Base-by-base conservation (phyloP, 2,113 vertebrate genomes). In the Centropristis striata region DNA sequence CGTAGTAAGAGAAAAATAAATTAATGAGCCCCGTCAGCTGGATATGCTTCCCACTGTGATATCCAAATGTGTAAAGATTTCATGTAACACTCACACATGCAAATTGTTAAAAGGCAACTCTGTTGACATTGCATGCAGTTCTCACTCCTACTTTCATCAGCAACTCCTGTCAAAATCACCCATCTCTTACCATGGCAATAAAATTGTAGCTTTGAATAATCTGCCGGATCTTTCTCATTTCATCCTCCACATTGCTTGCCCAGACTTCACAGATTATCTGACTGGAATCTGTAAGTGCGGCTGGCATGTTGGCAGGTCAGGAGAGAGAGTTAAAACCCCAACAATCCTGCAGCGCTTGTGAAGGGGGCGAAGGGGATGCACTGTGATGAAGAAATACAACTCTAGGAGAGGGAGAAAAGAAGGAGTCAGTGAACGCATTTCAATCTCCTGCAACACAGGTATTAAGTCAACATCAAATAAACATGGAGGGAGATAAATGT, bases 201-300 rank as follows among this genome's bases (percentile, higher is more conserved):
- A 95, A 99, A 90, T 97, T 99, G 94, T 98, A 99, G 90, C 93
- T 98, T 51, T 98, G 97, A 78, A 99, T 97, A 12, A 99, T 96
- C 88, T 98, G 97, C 36, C 98, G 95, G 79, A 99, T 99, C 86
- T 97, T 99, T 88, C 97, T 96, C 98, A 99, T 99, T 88, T 99
- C 98, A 32, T 99, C 97, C 82, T 99, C 98, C 77, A 99, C 95
- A 66, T 99, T 99, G 94, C 97, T 97, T 49, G 98, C 98, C 98
- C 98, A 99, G 67, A 99, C 98, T 84, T 99, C 98, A 91, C 98
- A 99, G 94, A 99, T 99, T 61, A 99, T 97, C 94, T 99, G 98
- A 91, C 96, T 98, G 81, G 97, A 97, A 92, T 99, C 98, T 88
- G 96, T 97, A 86, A 98, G 96, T 70, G 98, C 98, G 37, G 98